phyloP scores from a whole-genome alignment of 2,888 invertebrate genomes.

The Tipula lateralis region DNA sequence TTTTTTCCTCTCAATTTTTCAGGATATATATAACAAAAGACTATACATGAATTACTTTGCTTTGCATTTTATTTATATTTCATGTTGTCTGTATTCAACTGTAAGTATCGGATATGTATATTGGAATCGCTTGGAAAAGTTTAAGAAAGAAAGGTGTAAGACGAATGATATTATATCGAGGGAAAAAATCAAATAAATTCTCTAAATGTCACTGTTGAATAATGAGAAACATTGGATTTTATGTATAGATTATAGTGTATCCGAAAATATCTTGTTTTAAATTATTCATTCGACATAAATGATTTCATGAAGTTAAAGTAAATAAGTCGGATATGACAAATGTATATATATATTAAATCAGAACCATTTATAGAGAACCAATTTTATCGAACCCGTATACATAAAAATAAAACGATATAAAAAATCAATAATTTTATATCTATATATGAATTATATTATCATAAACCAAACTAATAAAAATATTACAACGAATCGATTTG shows the following conservation, averaged over 20 bases:
- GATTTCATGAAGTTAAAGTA: not conserved
- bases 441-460: not conserved
- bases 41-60: not conserved
- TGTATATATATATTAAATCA: not conserved
- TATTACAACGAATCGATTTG: not conserved
- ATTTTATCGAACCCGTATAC: not conserved
- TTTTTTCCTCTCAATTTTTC: not conserved
- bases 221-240: not conserved
- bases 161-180: not conserved
- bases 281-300: not conserved
- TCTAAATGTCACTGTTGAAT: not conserved
- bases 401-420: not conserved
- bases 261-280: not conserved
- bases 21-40: conserved; percentile 13
- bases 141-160: not conserved
- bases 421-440: not conserved
- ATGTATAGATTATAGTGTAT: not conserved
- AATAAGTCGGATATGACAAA: not conserved
- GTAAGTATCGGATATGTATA: not conserved
- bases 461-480: conserved; percentile 1
- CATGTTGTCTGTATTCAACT: not conserved
- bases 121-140: not conserved
- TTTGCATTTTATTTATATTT: not conserved
- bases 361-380: not conserved
- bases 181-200: not conserved